A percentile compares a stretch with the other conserved stretches of the same genome.
Conservation (phyloP, 2,888 invertebrate genomes). For the Athalia circularis region DNA sequence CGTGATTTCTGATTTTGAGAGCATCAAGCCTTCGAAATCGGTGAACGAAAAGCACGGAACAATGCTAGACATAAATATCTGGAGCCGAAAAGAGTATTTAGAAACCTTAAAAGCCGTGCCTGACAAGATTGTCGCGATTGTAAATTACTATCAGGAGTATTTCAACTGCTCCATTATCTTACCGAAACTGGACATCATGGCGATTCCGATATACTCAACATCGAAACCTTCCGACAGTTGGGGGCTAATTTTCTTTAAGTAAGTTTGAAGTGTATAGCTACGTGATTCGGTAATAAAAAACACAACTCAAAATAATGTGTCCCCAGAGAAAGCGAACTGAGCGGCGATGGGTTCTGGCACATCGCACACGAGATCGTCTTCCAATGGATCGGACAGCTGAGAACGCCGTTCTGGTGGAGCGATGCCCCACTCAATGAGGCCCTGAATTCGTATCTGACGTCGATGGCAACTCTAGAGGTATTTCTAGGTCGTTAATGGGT, state of each 20-base stretch:
- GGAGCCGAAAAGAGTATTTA: slow-evolving; percentile 80
- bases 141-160: slow-evolving; percentile 79
- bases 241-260: slow-evolving; percentile 89
- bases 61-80: slow-evolving; percentile 77
- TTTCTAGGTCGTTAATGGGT: not conserved
- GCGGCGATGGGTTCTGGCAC: slow-evolving; percentile 80
- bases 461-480: slow-evolving; percentile 84
- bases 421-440: slow-evolving; percentile 87
- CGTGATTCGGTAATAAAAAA: slow-evolving; percentile 2
- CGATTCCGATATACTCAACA: slow-evolving; percentile 83
- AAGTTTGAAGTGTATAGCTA: slow-evolving; percentile 64
- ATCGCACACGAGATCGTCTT: slow-evolving; percentile 85
- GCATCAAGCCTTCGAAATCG: slow-evolving; percentile 67
- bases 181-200: slow-evolving; percentile 83
- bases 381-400: slow-evolving; percentile 87
- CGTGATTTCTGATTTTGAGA: slow-evolving; percentile 81
- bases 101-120: slow-evolving; percentile 78
- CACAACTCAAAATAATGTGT: slow-evolving; percentile 33
- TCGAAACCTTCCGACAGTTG: slow-evolving; percentile 86
- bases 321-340: slow-evolving; percentile 84
- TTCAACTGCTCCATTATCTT: slow-evolving; percentile 82
- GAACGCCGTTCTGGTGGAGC: slow-evolving; percentile 87
- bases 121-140: slow-evolving; percentile 77
- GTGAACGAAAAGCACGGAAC: slow-evolving; percentile 72
- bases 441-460: slow-evolving; percentile 84